Conservation (phyloP, 1,140 invertebrate genomes). For the Trypoxylus dichotomus region DNA sequence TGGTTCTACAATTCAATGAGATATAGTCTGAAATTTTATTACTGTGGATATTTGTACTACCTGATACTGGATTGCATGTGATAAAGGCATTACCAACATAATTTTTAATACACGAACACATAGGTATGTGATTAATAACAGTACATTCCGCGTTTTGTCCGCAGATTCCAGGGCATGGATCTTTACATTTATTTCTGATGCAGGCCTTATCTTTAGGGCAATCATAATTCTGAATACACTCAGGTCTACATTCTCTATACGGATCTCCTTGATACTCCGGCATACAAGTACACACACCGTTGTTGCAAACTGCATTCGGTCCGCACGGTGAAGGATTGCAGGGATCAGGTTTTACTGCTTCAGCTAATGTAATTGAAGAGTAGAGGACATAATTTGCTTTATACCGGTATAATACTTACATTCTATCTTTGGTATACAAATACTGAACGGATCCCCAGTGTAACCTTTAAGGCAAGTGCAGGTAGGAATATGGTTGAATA, state of each 20-base stretch:
- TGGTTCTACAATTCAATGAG: slow-evolving; percentile 42
- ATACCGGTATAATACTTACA: slow-evolving; percentile 48
- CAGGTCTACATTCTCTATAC: slow-evolving; percentile 65
- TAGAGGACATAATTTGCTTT: slow-evolving; percentile 12
- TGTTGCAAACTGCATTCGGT: slow-evolving; percentile 61
- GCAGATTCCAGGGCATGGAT: slow-evolving; percentile 70
- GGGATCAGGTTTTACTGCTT: slow-evolving; percentile 51
- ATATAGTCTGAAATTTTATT: background rate
- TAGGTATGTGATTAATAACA: slow-evolving; percentile 69
- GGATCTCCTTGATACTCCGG: slow-evolving; percentile 70
- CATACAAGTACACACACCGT: slow-evolving; percentile 64
- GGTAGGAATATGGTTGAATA: slow-evolving; percentile 69
- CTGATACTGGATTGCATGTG: slow-evolving; percentile 53
- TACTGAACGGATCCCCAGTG: slow-evolving; percentile 70
- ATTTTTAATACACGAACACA: slow-evolving; percentile 67
- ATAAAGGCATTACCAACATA: slow-evolving; percentile 66
- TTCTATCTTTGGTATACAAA: slow-evolving; percentile 58
- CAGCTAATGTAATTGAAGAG: slow-evolving; percentile 38
- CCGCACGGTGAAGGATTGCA: slow-evolving; percentile 71
- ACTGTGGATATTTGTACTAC: background rate
- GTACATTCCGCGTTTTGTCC: slow-evolving; percentile 67
- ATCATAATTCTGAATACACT: slow-evolving; percentile 68
- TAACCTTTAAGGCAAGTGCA: slow-evolving; percentile 69
- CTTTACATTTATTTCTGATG: slow-evolving; percentile 66
- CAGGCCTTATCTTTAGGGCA: slow-evolving; percentile 69